phyloP scores from a whole-genome alignment of 1,140 invertebrate species.

The Yoshiicerus persimilis region DNA sequence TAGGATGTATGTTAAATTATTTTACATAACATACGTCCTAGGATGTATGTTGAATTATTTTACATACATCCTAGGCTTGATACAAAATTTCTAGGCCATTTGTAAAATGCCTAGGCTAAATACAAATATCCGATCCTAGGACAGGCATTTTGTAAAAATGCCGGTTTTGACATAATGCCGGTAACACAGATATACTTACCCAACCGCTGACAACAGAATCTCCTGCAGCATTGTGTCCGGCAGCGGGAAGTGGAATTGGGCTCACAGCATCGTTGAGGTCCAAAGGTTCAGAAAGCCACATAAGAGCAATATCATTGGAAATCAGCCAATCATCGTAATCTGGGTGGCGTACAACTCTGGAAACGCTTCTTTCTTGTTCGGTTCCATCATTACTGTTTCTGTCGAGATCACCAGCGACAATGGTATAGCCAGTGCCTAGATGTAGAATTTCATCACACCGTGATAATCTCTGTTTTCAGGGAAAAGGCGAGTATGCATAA shows the following conservation, averaged over 20 bases:
- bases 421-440: not conserved
- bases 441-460: not conserved
- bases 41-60: too few relatives aligned
- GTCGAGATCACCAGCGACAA: slow-evolving; percentile 24
- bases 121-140: too few relatives aligned
- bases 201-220: not conserved
- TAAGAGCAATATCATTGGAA: not conserved
- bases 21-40: too few relatives aligned
- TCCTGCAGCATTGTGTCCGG: not conserved
- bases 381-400: not conserved
- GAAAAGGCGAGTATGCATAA: too few relatives aligned
- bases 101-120: too few relatives aligned
- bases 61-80: too few relatives aligned
- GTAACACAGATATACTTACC: not conserved
- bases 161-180: too few relatives aligned
- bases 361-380: not conserved
- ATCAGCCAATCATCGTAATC: not conserved
- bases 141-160: too few relatives aligned
- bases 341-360: not conserved
- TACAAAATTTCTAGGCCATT: too few relatives aligned
- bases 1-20: too few relatives aligned
- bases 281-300: not conserved
- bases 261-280: not conserved
- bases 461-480: not conserved
- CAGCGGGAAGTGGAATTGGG: not conserved